Conservation (phyloP, 2,113 vertebrate species). For the Azemiops feae region DNA sequence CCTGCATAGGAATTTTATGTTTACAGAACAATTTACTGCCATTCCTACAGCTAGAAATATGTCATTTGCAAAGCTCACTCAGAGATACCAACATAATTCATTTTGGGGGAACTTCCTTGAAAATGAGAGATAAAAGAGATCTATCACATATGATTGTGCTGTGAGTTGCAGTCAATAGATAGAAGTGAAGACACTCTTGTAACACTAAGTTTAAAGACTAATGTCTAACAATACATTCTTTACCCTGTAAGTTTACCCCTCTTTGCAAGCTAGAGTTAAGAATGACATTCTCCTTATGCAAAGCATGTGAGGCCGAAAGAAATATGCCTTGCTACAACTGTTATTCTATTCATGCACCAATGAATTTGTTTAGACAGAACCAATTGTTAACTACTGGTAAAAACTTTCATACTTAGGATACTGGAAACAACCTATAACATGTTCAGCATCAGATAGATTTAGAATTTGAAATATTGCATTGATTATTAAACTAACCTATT, state of each 20-base stretch:
- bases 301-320: background rate
- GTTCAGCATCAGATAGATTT: background rate
- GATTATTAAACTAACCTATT: background rate
- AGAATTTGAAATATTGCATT: background rate
- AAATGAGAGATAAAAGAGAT: background rate
- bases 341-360: background rate
- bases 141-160: background rate
- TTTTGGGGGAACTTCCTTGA: background rate
- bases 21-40: slow-evolving; percentile 40
- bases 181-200: background rate
- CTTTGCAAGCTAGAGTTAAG: background rate
- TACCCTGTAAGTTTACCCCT: background rate
- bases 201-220: background rate
- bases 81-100: background rate
- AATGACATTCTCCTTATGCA: background rate
- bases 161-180: background rate
- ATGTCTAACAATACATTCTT: background rate
- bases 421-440: background rate
- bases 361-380: background rate
- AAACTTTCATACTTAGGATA: background rate
- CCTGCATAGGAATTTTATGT: slow-evolving; percentile 47
- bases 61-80: background rate
- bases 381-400: background rate
- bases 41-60: slow-evolving; percentile 25
- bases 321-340: background rate